Percentiles rank a stretch among this genome's conserved stretches.
These are phyloP conservation scores for Sciurus niger DNA, from an alignment of 2,113 vertebrate genomes.

Conservation along the genomic window DNA sequence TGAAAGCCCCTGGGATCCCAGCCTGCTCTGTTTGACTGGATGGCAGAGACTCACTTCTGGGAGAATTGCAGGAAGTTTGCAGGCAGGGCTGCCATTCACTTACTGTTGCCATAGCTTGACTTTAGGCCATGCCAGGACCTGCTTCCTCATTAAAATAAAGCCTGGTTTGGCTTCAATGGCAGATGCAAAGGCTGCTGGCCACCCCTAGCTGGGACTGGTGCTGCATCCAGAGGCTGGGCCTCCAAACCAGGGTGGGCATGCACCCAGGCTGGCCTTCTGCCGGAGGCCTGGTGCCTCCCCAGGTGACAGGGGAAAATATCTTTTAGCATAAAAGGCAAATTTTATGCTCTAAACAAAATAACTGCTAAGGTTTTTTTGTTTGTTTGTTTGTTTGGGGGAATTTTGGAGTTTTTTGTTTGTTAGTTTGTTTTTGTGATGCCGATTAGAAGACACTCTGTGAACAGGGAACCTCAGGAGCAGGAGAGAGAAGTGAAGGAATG, in stretches of 20 bases:
- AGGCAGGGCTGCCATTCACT: background rate
- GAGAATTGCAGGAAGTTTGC: background rate
- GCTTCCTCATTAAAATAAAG: constrained; percentile 62
- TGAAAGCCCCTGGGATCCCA: fast-evolving
- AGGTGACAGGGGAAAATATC: background rate
- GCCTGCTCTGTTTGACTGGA: no score
- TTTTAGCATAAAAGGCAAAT: constrained; percentile 29
- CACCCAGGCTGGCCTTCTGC: background rate
- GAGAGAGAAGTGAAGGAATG: constrained; percentile 27
- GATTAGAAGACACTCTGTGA: constrained; percentile 12
- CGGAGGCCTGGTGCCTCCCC: background rate
- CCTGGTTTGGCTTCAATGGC: background rate
- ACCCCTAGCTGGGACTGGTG: background rate
- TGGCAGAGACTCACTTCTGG: fast-evolving
- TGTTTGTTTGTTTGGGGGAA: background rate
- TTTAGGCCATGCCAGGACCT: background rate
- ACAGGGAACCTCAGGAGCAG: background rate
- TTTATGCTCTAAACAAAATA: constrained; percentile 45
- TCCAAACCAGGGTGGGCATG: background rate
- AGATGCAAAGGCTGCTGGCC: background rate
- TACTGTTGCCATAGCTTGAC: background rate
- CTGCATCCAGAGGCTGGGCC: background rate
- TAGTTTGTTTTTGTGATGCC: background rate
- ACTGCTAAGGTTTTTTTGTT: background rate
- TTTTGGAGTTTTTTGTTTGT: background rate